Evolutionary conservation across 1,140 invertebrate species (phyloP).

Genomic region (Apis laboriosa): DNA sequence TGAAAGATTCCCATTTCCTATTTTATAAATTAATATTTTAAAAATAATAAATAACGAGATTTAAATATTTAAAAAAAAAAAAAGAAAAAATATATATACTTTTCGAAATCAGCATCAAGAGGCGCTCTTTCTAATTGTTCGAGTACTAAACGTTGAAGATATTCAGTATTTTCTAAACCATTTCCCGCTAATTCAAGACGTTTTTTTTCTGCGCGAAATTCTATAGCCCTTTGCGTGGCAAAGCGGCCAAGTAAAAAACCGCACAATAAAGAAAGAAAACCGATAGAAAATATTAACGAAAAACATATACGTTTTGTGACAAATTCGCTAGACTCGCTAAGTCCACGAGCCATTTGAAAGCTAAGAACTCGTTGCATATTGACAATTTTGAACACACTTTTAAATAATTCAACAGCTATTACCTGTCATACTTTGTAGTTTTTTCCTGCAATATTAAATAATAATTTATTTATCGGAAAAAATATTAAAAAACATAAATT

Average conservation of each 20-base stretch:
- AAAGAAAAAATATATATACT: not conserved
- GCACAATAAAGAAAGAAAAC: conserved; percentile 79
- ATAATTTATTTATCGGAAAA: not conserved
- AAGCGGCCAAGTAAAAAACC: conserved; percentile 80
- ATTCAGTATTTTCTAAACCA: conserved; percentile 66
- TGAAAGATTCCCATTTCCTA: conserved; percentile 28
- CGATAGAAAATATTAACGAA: conserved; percentile 79
- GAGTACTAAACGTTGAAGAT: conserved; percentile 66
- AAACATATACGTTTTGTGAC: conserved; percentile 81
- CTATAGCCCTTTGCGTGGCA: conserved; percentile 71
- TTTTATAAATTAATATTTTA: not conserved
- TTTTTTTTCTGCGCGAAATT: conserved; percentile 66
- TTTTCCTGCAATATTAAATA: not conserved
- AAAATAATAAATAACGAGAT: not conserved
- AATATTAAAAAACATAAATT: not conserved
- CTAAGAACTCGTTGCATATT: conserved; percentile 79
- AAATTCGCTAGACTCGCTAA: conserved; percentile 77
- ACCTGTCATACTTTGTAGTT: not conserved
- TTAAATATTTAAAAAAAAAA: not conserved
- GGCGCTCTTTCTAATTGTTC: conserved; percentile 58
- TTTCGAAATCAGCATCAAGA: conserved; percentile 59
- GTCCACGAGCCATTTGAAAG: conserved; percentile 74
- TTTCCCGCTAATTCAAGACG: conserved; percentile 71
- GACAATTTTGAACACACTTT: not conserved
- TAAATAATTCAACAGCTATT: not conserved